Evolutionary conservation across 2,113 vertebrate genomes (phyloP).

Genomic region (Erythrocercus mccallii): DNA sequence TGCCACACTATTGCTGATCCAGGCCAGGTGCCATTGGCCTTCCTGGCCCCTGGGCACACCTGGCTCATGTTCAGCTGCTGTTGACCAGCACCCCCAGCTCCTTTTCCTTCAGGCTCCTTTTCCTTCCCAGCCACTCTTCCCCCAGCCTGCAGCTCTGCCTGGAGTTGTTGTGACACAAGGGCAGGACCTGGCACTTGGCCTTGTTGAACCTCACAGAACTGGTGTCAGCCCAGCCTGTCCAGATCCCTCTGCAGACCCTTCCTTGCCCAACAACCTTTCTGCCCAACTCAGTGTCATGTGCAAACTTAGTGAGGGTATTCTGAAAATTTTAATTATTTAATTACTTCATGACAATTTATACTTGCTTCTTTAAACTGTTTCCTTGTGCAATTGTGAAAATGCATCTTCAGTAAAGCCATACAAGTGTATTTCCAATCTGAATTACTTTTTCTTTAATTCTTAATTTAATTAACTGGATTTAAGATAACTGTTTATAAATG

Average conservation of each 20-base stretch:
- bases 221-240: background rate
- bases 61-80: background rate
- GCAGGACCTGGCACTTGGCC: background rate
- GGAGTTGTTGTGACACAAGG: background rate
- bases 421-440: slow-evolving; percentile 76
- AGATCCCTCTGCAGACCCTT: background rate
- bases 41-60: background rate
- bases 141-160: background rate
- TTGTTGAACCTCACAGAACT: fast-evolving
- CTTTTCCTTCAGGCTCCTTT: background rate
- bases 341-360: background rate
- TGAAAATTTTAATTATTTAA: background rate
- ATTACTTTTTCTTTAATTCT: background rate
- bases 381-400: slow-evolving; percentile 1
- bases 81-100: fast-evolving
- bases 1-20: background rate
- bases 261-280: background rate
- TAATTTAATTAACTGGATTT: background rate
- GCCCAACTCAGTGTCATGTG: background rate
- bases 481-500: background rate
- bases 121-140: background rate
- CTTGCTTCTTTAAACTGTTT: background rate
- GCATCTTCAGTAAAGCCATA: slow-evolving; percentile 65
- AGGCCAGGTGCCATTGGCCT: background rate
- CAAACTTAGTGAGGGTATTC: background rate